Evolutionary conservation across 1,140 invertebrate genomes (phyloP).

Genomic region (Reticulitermes speratus): DNA sequence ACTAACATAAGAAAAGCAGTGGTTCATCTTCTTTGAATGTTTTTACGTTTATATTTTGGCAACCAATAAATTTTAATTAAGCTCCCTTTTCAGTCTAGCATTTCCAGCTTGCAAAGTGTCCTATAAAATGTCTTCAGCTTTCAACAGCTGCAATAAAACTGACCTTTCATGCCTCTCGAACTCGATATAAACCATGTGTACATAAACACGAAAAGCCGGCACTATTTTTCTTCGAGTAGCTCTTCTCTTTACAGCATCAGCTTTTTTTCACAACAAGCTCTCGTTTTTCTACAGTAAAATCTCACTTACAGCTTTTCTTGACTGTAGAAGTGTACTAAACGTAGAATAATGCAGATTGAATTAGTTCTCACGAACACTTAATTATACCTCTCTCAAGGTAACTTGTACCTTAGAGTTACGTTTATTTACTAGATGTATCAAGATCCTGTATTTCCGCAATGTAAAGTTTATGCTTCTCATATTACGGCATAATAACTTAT

Average conservation of each 20-base stretch:
- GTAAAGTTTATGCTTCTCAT: no score
- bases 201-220: not conserved
- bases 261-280: not conserved
- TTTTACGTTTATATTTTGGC: not conserved
- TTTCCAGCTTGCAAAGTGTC: not conserved
- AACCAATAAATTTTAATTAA: not conserved
- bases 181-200: not conserved
- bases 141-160: constrained; percentile 1
- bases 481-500: no score
- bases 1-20: not conserved
- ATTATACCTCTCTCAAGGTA: no score
- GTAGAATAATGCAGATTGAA: not conserved
- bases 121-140: not conserved
- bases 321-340: not conserved
- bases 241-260: not conserved
- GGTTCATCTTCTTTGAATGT: not conserved
- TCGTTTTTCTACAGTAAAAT: not conserved
- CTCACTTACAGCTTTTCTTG: not conserved
- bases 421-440: no score
- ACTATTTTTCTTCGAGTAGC: not conserved
- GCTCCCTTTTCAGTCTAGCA: not conserved
- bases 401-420: no score
- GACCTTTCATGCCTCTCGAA: not conserved
- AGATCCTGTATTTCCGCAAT: no score
- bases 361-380: no score